Percentiles rank a stretch among this genome's conserved stretches.
phyloP scores from a whole-genome alignment of 2,113 vertebrate genomes.

The Clarias batrachus region DNA sequence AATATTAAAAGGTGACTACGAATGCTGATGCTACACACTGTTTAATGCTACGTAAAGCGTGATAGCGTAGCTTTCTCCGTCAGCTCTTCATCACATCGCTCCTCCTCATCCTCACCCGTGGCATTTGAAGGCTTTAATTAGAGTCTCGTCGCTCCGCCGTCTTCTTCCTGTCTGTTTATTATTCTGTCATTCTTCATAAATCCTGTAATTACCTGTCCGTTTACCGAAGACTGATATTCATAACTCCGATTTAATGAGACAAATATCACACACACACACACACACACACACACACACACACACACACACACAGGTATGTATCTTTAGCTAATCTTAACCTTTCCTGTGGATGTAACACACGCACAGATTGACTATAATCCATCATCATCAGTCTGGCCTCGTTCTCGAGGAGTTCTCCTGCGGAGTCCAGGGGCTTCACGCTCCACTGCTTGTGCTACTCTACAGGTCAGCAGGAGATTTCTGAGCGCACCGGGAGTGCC shows the following conservation, averaged over 20 bases:
- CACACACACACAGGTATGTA: not conserved
- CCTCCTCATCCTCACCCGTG: not conserved
- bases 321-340: not conserved
- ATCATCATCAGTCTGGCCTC: too few relatives aligned
- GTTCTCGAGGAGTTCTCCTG: too few relatives aligned
- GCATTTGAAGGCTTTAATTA: not conserved
- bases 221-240: slow-evolving; percentile 39
- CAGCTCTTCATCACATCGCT: not conserved
- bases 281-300: not conserved
- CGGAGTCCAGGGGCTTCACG: too few relatives aligned
- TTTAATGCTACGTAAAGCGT: not conserved
- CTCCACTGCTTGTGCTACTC: too few relatives aligned
- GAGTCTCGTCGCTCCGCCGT: not conserved
- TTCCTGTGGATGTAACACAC: not conserved
- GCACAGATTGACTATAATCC: not conserved
- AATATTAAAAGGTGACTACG: not conserved
- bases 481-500: too few relatives aligned
- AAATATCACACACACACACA: slow-evolving; percentile 17
- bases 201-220: slow-evolving; percentile 34
- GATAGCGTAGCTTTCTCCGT: not conserved
- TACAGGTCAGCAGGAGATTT: too few relatives aligned
- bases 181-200: slow-evolving; percentile 24
- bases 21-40: not conserved
- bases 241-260: slow-evolving; percentile 50
- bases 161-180: not conserved